Percentiles rank a stretch among this genome's conserved stretches.
Conservation (phyloP, 2,113 vertebrate genomes). For the Barbus barbus region DNA sequence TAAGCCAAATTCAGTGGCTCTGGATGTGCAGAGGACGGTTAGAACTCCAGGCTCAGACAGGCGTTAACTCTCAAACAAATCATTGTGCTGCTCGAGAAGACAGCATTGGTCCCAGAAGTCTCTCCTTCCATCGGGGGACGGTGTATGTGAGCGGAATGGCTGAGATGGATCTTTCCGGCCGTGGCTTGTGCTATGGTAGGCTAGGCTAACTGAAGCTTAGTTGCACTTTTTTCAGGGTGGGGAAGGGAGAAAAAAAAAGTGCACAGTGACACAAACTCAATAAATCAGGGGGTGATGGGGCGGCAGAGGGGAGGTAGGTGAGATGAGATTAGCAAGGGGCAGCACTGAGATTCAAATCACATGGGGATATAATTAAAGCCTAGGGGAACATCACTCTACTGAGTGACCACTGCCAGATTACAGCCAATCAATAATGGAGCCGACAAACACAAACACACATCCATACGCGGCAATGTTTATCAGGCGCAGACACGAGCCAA, state of each 20-base stretch:
- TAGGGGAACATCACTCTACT: constrained; percentile 64
- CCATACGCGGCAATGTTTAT: constrained; percentile 7
- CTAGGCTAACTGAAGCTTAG: constrained; percentile 13
- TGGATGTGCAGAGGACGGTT: constrained; percentile 1
- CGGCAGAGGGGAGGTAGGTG: constrained; percentile 64
- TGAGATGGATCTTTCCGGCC: constrained; percentile 21
- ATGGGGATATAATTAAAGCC: constrained; percentile 78
- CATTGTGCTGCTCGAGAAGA: neutral
- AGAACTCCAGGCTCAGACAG: neutral
- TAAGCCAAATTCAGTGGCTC: constrained; percentile 1
- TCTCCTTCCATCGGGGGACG: neutral
- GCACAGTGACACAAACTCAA: constrained; percentile 73
- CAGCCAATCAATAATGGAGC: constrained; percentile 68
- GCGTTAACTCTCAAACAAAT: constrained; percentile 11
- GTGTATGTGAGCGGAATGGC: neutral
- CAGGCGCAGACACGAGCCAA: constrained; percentile 11
- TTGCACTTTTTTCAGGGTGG: neutral
- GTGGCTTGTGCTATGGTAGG: constrained; percentile 16
- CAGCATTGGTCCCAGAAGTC: neutral
- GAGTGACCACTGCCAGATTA: constrained; percentile 70
- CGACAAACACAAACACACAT: constrained; percentile 43
- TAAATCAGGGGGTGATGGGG: constrained; percentile 71
- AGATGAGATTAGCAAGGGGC: constrained; percentile 68
- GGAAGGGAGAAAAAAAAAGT: constrained; percentile 59
- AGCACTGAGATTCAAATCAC: constrained; percentile 68